Conservation (phyloP, 2,888 invertebrate genomes). For the Agonopterix arenella region DNA sequence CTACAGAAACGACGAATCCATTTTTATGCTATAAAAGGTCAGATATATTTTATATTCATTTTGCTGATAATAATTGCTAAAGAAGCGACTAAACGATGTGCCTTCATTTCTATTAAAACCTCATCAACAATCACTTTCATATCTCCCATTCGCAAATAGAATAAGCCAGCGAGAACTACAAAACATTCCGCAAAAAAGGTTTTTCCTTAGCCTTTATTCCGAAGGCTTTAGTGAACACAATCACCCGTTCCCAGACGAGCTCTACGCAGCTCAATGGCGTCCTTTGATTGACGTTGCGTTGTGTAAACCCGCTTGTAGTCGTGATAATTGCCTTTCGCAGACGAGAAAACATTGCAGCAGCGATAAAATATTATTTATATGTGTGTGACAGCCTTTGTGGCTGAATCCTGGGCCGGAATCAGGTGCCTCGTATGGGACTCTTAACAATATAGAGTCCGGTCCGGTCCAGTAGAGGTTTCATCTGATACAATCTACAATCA, state of each 20-base stretch:
- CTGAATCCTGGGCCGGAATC: neutral
- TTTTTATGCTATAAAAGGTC: too few species aligned
- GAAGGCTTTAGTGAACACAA: slow-evolving; percentile 7
- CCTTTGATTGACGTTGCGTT: slow-evolving; percentile 24
- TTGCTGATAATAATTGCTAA: too few species aligned
- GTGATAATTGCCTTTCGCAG: slow-evolving; percentile 44
- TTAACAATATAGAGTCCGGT: too few species aligned
- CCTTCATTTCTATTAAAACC: too few species aligned
- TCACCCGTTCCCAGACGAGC: slow-evolving; percentile 7
- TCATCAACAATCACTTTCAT: neutral
- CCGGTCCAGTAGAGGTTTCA: too few species aligned
- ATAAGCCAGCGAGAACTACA: slow-evolving; percentile 1
- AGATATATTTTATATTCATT: too few species aligned
- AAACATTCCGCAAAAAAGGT: slow-evolving; percentile 2
- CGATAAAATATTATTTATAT: slow-evolving; percentile 58
- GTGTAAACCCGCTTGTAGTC: slow-evolving; percentile 15
- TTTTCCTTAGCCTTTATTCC: slow-evolving; percentile 1
- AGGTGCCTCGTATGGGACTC: too few species aligned
- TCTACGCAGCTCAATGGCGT: slow-evolving; percentile 10
- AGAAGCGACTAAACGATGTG: too few species aligned
- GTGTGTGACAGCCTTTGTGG: slow-evolving; percentile 64
- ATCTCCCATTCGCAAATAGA: neutral
- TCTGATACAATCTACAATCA: too few species aligned
- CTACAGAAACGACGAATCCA: too few species aligned
- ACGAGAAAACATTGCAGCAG: slow-evolving; percentile 43